Conservation (phyloP, 1,140 invertebrate genomes). For the Cydia strobilella region DNA sequence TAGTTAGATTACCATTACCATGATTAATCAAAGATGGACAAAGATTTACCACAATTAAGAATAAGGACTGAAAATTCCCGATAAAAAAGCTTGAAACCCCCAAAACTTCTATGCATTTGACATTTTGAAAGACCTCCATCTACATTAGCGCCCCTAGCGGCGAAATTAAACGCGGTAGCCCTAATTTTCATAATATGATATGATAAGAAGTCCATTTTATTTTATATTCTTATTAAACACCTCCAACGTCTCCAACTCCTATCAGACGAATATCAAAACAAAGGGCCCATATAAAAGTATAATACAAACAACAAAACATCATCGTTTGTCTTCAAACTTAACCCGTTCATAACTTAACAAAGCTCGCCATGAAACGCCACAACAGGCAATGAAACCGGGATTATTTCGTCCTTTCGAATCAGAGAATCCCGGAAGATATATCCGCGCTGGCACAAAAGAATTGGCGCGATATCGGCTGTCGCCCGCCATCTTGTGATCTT, state of each 20-base stretch:
- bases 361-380: background rate
- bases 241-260: background rate
- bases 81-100: too few relatives aligned
- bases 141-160: too few relatives aligned
- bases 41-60: too few relatives aligned
- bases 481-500: constrained; percentile 64
- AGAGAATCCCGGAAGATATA: constrained; percentile 64
- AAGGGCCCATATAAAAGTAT: background rate
- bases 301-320: background rate
- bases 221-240: background rate
- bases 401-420: constrained; percentile 72
- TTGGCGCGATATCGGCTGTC: constrained; percentile 66
- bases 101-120: too few relatives aligned
- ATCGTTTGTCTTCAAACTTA: constrained; percentile 18
- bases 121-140: too few relatives aligned
- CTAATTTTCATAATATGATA: too few relatives aligned
- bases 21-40: too few relatives aligned
- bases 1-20: too few relatives aligned
- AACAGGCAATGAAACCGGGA: constrained; percentile 57
- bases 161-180: too few relatives aligned
- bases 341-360: constrained; percentile 19
- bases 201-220: background rate
- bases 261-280: background rate
- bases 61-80: too few relatives aligned
- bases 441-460: constrained; percentile 69